Evolutionary conservation across 2,113 vertebrate species (phyloP).

Genomic region (Carettochelys insculpta): DNA sequence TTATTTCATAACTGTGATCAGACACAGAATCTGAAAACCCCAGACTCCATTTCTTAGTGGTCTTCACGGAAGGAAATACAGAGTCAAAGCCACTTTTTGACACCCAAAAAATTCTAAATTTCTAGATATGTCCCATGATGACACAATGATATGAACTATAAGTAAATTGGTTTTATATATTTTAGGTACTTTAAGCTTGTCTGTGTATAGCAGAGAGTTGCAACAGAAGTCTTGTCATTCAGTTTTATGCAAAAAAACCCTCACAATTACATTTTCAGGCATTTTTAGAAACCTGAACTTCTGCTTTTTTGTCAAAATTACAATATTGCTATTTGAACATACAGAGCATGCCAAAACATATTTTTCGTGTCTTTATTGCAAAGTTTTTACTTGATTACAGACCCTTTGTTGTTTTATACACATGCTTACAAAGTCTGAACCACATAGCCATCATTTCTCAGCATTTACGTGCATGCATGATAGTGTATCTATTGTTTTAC

Average conservation of each 20-base stretch:
- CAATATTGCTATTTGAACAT: neutral
- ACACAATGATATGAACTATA: neutral
- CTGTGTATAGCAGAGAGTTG: neutral
- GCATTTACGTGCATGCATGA: neutral
- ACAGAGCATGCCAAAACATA: neutral
- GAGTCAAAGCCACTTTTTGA: conserved; percentile 2
- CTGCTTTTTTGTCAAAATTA: neutral
- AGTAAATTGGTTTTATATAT: neutral
- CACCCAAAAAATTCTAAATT: conserved; percentile 13
- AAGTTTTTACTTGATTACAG: neutral
- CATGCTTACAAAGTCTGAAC: neutral
- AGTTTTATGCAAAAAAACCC: neutral
- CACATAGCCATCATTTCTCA: neutral
- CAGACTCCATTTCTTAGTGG: conserved; percentile 4
- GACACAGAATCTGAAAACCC: neutral
- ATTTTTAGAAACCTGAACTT: neutral
- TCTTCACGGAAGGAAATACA: neutral
- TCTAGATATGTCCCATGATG: neutral
- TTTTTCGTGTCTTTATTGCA: neutral
- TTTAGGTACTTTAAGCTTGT: neutral
- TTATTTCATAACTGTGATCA: neutral
- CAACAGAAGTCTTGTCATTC: neutral
- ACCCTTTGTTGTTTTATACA: neutral
- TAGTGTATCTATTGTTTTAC: neutral
- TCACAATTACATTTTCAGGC: neutral